A percentile compares a stretch with the other conserved stretches of the same genome.
Conservation (phyloP, 2,113 vertebrate species). For the Odontophorus gujanensis region DNA sequence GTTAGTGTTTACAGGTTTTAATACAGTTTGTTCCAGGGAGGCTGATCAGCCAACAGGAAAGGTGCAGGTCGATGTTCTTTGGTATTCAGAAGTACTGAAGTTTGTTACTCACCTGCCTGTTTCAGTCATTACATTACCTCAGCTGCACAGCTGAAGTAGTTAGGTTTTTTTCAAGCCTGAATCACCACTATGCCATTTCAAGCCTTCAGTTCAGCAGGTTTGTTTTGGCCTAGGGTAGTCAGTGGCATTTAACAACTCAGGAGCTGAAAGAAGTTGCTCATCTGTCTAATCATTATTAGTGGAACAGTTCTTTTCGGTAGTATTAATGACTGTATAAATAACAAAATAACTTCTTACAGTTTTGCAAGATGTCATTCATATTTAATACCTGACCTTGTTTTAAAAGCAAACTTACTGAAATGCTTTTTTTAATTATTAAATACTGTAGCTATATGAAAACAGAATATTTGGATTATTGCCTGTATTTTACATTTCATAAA, state of each 20-base stretch:
- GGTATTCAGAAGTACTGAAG: background rate
- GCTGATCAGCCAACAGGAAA: background rate
- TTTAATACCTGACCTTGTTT: slow-evolving; percentile 48
- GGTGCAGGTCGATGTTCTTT: background rate
- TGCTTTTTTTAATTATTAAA: slow-evolving; percentile 56
- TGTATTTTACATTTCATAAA: slow-evolving; percentile 2
- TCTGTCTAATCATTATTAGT: slow-evolving; percentile 1
- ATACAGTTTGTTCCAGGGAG: background rate
- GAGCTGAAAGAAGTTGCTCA: background rate
- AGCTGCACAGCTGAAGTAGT: accelerated
- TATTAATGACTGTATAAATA: slow-evolving; percentile 62
- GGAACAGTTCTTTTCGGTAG: background rate
- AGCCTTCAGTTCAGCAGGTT: background rate
- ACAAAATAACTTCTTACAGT: slow-evolving; percentile 26
- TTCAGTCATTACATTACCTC: background rate
- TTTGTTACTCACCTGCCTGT: background rate
- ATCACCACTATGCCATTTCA: background rate
- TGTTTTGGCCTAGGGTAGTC: background rate
- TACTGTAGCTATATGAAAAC: background rate
- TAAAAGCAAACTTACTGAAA: slow-evolving; percentile 13
- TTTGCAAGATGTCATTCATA: slow-evolving; percentile 35
- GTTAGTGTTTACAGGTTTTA: accelerated
- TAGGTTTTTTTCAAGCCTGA: background rate
- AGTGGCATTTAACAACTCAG: background rate
- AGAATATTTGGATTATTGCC: background rate